A percentile compares a stretch with the other conserved stretches of the same genome.
Evolutionary conservation across 1,140 invertebrate genomes (phyloP).

Genomic region (Drosophila nigromelanica): DNA sequence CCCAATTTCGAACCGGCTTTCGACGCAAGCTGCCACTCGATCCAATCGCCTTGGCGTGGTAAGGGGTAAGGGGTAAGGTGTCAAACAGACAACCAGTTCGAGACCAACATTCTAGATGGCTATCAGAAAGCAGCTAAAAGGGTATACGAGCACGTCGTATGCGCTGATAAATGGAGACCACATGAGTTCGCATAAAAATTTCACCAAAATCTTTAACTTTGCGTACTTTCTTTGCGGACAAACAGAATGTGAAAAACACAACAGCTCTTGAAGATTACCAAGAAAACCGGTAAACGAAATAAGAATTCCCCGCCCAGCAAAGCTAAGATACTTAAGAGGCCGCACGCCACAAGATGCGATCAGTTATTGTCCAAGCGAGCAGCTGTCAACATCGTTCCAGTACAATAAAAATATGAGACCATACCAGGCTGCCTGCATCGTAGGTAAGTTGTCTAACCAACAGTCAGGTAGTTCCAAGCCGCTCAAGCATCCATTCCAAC

Average conservation of each 20-base stretch:
- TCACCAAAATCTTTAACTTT: conserved; percentile 62
- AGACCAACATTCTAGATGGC: conserved; percentile 62
- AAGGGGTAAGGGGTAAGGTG: conserved; percentile 44
- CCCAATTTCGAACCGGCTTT: conserved; percentile 71
- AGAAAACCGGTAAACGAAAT: conserved; percentile 70
- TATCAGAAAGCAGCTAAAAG: conserved; percentile 35
- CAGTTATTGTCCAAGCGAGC: conserved; percentile 61
- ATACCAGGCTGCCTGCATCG: conserved; percentile 46
- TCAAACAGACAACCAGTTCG: conserved; percentile 72
- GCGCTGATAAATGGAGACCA: conserved; percentile 52
- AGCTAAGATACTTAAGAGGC: conserved; percentile 62
- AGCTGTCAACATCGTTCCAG: conserved; percentile 48
- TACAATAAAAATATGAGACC: conserved; percentile 45
- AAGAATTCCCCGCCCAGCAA: conserved; percentile 55
- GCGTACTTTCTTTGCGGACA: conserved; percentile 65
- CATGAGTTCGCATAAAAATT: conserved; percentile 77
- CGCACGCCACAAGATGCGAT: conserved; percentile 53
- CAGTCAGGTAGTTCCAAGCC: neutral
- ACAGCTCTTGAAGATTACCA: conserved; percentile 38
- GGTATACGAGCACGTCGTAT: conserved; percentile 22
- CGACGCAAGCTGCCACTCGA: conserved; percentile 14
- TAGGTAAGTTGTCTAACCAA: conserved; percentile 47
- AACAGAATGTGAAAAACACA: conserved; percentile 18
- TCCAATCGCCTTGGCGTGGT: conserved; percentile 19
- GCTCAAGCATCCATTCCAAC: neutral